A percentile compares a stretch with the other conserved stretches of the same genome.
Conservation (phyloP, 2,888 invertebrate species). For the Himalopsyche tibetana region DNA sequence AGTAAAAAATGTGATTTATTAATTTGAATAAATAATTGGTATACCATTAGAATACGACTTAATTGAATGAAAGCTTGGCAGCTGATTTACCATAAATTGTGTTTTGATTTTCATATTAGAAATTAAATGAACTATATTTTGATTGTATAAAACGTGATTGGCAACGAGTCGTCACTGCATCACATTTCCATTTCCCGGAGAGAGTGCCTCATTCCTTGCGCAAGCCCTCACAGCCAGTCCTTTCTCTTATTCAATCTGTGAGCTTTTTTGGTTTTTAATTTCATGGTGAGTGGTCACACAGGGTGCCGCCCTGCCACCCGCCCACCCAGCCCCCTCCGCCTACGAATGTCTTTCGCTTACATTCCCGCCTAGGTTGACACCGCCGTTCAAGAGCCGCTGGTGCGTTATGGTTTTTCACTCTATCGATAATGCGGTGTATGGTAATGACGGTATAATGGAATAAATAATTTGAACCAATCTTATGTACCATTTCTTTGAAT, state of each 20-base stretch:
- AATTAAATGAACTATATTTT: no score
- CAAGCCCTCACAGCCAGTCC: constrained; percentile 49
- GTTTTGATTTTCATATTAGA: no score
- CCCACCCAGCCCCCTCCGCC: constrained; percentile 44
- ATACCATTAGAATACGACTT: no score
- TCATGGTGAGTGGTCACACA: constrained; percentile 66
- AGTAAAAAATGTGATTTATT: no score
- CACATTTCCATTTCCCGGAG: constrained; percentile 62
- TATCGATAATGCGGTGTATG: neutral
- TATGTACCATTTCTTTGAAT: neutral
- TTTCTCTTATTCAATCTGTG: constrained; percentile 66
- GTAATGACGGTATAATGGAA: constrained; percentile 1
- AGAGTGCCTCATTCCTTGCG: constrained; percentile 53
- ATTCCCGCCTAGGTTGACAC: constrained; percentile 35
- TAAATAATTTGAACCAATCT: neutral
- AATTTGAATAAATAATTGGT: no score
- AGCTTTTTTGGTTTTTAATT: constrained; percentile 66
- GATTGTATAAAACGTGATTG: no score
- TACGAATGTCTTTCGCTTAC: constrained; percentile 5
- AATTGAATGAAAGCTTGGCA: no score
- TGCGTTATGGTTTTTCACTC: constrained; percentile 24
- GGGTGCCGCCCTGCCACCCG: constrained; percentile 52
- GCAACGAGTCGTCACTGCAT: constrained; percentile 54
- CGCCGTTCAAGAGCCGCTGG: constrained; percentile 13
- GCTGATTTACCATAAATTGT: no score